Conservation (phyloP, 2,888 invertebrate genomes). For the Himalopsyche kuldschensis region DNA sequence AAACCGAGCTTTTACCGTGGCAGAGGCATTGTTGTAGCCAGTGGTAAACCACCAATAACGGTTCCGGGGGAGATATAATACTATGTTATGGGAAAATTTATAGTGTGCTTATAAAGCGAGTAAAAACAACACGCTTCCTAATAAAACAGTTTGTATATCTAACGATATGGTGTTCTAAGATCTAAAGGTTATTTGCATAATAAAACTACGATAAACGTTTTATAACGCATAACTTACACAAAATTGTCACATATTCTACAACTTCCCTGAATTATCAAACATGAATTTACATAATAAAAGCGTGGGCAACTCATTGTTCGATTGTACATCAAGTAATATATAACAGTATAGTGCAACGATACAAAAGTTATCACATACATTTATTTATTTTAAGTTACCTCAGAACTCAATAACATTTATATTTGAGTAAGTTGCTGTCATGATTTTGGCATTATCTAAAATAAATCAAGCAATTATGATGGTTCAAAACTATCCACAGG, state of each 20-base stretch:
- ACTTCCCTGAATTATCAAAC: too few species aligned
- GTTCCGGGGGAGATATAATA: neutral
- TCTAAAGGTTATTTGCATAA: neutral
- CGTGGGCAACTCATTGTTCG: too few species aligned
- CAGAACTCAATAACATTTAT: too few species aligned
- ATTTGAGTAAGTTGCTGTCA: too few species aligned
- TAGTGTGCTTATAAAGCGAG: neutral
- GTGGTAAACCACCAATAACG: conserved; percentile 6
- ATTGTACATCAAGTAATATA: too few species aligned
- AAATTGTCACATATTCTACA: neutral
- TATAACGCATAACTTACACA: neutral
- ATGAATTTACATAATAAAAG: too few species aligned
- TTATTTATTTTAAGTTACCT: too few species aligned
- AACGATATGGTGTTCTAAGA: neutral
- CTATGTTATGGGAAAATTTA: neutral
- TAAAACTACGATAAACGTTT: neutral
- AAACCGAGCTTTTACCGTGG: conserved; percentile 3
- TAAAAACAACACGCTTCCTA: neutral
- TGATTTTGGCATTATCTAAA: too few species aligned
- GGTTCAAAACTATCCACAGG: too few species aligned
- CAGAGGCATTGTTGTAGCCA: neutral
- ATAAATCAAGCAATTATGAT: too few species aligned
- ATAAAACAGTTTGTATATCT: neutral
- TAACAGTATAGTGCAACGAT: too few species aligned
- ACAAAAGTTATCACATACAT: too few species aligned